Conservation (phyloP, 1,140 invertebrate genomes). For the Hylyphantes graminicola region DNA sequence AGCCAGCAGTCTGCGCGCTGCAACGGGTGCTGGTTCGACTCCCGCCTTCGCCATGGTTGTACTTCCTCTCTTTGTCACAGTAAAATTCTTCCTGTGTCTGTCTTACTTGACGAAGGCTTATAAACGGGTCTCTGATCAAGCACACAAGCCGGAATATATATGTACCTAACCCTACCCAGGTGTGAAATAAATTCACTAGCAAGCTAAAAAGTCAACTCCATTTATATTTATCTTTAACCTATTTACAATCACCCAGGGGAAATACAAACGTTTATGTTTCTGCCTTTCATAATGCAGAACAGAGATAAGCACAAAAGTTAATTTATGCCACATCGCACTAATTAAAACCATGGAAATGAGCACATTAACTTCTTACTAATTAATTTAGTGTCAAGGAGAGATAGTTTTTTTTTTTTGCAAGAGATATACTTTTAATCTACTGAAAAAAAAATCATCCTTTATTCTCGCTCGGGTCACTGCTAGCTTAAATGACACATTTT, state of each 20-base stretch:
- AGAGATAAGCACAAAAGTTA: constrained; percentile 47
- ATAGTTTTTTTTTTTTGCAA: constrained; percentile 7
- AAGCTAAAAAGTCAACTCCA: too few relatives aligned
- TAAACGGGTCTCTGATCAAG: too few relatives aligned
- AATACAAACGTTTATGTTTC: neutral
- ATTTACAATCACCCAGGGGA: neutral
- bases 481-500: constrained; percentile 25
- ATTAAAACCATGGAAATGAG: constrained; percentile 55
- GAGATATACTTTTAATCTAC: neutral
- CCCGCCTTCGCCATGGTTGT: too few relatives aligned
- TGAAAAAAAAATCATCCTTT: constrained; percentile 20
- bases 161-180: too few relatives aligned
- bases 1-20: too few relatives aligned
- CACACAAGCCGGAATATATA: too few relatives aligned
- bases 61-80: too few relatives aligned
- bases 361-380: constrained; percentile 52
- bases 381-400: constrained; percentile 52
- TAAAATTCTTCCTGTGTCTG: too few relatives aligned
- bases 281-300: constrained; percentile 13
- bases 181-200: too few relatives aligned
- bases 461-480: constrained; percentile 34
- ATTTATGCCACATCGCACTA: constrained; percentile 52
- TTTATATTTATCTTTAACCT: constrained; percentile 13
- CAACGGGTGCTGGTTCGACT: too few relatives aligned
- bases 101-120: too few relatives aligned